A percentile compares a stretch with the other conserved stretches of the same genome.
Evolutionary conservation across 1,140 invertebrate genomes (phyloP).

Genomic region (Pseudomyrmex concolor): DNA sequence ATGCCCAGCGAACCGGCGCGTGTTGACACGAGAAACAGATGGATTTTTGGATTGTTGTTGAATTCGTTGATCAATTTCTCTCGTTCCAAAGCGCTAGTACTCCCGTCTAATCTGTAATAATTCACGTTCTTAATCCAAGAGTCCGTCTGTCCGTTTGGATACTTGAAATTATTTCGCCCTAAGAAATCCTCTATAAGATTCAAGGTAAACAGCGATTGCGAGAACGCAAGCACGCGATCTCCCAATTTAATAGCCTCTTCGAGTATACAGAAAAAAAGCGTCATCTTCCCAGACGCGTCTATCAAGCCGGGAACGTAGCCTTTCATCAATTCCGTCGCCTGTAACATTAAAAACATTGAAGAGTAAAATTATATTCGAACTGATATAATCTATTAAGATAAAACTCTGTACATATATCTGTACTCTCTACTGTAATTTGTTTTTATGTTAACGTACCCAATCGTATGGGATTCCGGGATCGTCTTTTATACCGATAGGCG

Average conservation of each 20-base stretch:
- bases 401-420: not conserved
- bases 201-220: constrained; percentile 97
- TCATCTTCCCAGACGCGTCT: constrained; percentile 98
- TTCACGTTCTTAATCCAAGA: constrained; percentile 95
- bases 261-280: constrained; percentile 96
- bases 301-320: constrained; percentile 95
- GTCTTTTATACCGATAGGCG: constrained; percentile 87
- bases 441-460: constrained; percentile 86
- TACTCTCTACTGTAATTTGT: constrained; percentile 24
- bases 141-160: constrained; percentile 85
- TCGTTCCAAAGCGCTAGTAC: constrained; percentile 96
- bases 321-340: constrained; percentile 94
- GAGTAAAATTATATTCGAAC: no score
- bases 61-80: constrained; percentile 99
- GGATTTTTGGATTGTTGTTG: constrained; percentile 95
- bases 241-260: constrained; percentile 94
- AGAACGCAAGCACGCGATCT: constrained; percentile 98
- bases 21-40: constrained; percentile 98
- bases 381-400: no score
- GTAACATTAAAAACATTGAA: constrained; percentile 65
- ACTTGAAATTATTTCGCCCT: constrained; percentile 91
- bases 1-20: constrained; percentile 98
- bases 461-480: constrained; percentile 93
- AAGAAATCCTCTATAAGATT: constrained; percentile 99
- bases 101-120: constrained; percentile 98